These are phyloP conservation scores for Peromyscus californicus DNA, from an alignment of 2,113 vertebrate species.

Conservation along the genomic window DNA sequence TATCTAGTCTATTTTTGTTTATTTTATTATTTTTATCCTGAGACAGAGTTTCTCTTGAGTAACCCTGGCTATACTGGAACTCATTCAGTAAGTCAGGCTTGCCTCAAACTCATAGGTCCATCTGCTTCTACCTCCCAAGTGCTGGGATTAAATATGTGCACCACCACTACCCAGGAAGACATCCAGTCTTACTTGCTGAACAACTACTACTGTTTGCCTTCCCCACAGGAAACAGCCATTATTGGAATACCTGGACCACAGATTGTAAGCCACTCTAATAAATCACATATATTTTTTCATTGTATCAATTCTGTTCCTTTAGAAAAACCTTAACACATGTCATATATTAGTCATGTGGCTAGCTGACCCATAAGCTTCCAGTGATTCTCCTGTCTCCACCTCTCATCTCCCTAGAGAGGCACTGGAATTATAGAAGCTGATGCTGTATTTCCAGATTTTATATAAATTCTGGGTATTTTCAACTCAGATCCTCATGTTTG, in stretches of 20 bases:
- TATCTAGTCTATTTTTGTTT: background rate
- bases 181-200: background rate
- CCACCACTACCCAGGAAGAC: background rate
- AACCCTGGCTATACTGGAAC: background rate
- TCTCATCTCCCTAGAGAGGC: background rate
- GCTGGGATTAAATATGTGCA: background rate
- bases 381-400: background rate
- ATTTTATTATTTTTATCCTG: background rate
- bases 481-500: background rate
- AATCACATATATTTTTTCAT: background rate
- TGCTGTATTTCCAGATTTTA: background rate
- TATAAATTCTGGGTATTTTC: background rate
- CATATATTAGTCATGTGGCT: background rate
- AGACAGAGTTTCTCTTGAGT: background rate
- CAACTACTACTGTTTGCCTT: background rate
- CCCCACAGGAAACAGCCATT: background rate
- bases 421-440: background rate
- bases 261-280: background rate
- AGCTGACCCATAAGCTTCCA: background rate
- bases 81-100: background rate
- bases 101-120: background rate
- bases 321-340: background rate
- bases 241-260: background rate
- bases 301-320: background rate
- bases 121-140: background rate